These are phyloP conservation scores for Megaptera novaeangliae DNA, from an alignment of 2,113 vertebrate genomes.

Conservation along the genomic window DNA sequence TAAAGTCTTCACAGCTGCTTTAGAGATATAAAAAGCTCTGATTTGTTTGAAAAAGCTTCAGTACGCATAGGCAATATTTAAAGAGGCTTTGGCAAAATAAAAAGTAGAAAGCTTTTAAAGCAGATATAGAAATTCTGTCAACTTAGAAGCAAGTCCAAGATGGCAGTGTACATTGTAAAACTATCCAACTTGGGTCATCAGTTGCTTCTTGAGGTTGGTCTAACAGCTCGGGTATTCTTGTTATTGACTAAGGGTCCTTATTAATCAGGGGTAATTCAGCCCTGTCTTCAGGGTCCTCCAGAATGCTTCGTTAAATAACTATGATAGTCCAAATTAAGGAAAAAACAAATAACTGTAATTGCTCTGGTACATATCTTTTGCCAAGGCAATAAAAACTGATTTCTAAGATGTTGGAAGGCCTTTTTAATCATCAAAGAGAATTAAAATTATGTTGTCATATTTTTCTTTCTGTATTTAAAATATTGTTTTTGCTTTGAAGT, in stretches of 20 bases:
- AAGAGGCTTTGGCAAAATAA: constrained; percentile 71
- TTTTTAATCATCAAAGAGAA: constrained; percentile 9
- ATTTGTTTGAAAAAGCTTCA: constrained; percentile 72
- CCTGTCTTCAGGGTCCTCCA: background rate
- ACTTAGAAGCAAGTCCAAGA: constrained; percentile 43
- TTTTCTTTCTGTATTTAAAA: constrained; percentile 25
- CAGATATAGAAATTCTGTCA: constrained; percentile 56
- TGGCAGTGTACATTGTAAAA: constrained; percentile 39
- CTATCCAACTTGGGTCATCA: background rate
- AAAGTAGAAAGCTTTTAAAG: constrained; percentile 63
- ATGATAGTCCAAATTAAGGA: background rate
- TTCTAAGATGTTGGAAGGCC: background rate
- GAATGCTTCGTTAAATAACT: constrained; percentile 20
- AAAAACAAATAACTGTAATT: background rate
- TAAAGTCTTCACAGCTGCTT: constrained; percentile 52
- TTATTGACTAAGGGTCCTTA: background rate
- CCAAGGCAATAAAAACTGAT: background rate
- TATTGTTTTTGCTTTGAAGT: constrained; percentile 1
- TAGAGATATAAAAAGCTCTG: constrained; percentile 58
- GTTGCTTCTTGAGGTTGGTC: constrained; percentile 26
- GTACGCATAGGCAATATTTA: constrained; percentile 65
- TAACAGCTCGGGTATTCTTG: constrained; percentile 6
- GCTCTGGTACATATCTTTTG: background rate
- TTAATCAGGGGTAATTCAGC: background rate
- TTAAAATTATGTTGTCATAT: background rate